A percentile compares a stretch with the other conserved stretches of the same genome.
phyloP scores from a whole-genome alignment of 2,797 vertebrate genomes.

The Muraenolepis orangiensis region DNA sequence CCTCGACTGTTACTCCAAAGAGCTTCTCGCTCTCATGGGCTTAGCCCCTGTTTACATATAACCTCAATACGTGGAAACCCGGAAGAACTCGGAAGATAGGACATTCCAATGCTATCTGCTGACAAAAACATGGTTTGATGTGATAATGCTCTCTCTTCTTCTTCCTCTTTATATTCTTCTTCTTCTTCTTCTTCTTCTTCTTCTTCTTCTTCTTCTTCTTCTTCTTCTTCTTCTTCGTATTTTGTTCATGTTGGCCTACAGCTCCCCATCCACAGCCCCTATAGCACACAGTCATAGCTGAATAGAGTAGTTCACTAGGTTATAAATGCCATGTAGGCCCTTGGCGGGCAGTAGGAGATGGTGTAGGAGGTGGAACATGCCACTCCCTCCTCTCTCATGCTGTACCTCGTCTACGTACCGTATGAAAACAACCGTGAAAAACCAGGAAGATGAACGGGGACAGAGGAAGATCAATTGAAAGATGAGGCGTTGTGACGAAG shows the following conservation, averaged over 20 bases:
- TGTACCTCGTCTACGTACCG: background rate
- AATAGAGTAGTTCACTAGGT: background rate
- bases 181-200: too few species aligned
- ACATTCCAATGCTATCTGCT: background rate
- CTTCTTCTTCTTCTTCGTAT: background rate
- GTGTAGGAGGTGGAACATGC: background rate
- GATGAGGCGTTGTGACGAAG: conserved; percentile 58
- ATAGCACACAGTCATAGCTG: background rate
- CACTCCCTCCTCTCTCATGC: background rate
- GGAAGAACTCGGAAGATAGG: background rate
- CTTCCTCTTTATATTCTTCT: background rate
- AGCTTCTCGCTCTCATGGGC: conserved; percentile 46
- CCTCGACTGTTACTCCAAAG: conserved; percentile 63
- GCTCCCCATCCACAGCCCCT: background rate
- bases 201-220: background rate
- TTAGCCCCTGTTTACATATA: conserved; percentile 69
- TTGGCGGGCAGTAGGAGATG: too few species aligned
- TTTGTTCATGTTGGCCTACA: background rate
- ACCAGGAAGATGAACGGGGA: conserved; percentile 35
- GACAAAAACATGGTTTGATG: background rate
- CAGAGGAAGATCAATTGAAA: conserved; percentile 41
- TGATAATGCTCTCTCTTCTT: background rate
- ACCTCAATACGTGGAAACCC: too few species aligned
- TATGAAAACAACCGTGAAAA: conserved; percentile 10
- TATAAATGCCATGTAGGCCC: too few species aligned